A percentile compares a stretch with the other conserved stretches of the same genome.
Conservation (phyloP, 2,113 vertebrate genomes). For the Chelonoidis abingdonii region DNA sequence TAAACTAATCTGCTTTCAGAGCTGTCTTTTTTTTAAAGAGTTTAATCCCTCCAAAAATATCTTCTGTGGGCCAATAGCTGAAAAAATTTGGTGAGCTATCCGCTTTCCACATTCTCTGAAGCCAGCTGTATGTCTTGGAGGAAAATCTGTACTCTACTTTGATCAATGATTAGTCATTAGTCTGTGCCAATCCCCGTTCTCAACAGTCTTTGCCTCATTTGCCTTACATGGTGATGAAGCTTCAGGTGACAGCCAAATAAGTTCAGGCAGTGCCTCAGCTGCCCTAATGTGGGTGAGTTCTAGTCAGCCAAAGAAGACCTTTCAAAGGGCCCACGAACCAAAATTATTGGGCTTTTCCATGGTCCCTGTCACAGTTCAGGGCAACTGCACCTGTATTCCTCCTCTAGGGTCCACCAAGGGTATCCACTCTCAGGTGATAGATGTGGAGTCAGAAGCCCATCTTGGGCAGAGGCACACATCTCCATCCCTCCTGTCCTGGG, state of each 20-base stretch:
- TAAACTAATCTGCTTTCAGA: background rate
- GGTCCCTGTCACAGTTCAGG: background rate
- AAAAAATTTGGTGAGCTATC: background rate
- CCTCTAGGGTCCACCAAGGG: background rate
- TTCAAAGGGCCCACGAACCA: background rate
- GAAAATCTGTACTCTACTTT: background rate
- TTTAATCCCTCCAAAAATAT: background rate
- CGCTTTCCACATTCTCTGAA: background rate
- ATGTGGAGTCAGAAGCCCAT: too few relatives aligned
- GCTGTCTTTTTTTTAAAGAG: background rate
- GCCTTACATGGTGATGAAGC: background rate
- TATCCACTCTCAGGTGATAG: background rate
- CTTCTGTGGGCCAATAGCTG: background rate
- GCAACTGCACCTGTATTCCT: background rate
- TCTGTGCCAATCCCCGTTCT: background rate
- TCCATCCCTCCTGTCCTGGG: background rate
- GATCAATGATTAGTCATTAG: background rate
- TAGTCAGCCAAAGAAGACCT: background rate
- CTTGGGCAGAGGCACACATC: background rate
- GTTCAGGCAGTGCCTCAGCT: background rate
- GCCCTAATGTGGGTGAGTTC: background rate
- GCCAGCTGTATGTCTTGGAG: background rate
- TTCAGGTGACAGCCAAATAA: background rate
- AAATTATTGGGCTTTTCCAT: background rate
- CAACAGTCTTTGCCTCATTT: background rate